These are phyloP conservation scores for Syngnathus acus DNA, from an alignment of 2,797 vertebrate species.

Conservation along the genomic window DNA sequence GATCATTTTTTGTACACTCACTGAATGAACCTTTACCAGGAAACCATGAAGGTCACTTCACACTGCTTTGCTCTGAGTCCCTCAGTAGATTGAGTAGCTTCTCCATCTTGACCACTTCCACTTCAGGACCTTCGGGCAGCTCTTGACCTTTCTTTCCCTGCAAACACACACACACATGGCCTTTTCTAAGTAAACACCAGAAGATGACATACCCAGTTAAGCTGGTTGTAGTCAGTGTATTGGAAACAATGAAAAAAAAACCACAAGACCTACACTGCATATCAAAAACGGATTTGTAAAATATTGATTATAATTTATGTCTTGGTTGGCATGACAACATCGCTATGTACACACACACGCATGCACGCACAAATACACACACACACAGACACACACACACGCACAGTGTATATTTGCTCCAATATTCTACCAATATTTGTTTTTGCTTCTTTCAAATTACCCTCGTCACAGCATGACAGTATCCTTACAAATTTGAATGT, in stretches of 20 bases:
- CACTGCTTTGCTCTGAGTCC: constrained; percentile 34
- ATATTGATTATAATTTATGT: neutral
- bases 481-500: neutral
- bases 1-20: neutral
- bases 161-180: constrained; percentile 9
- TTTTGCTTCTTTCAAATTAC: neutral
- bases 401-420: neutral
- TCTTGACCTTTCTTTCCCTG: constrained; percentile 88
- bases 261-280: neutral
- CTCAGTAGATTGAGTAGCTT: constrained; percentile 77
- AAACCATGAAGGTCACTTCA: neutral
- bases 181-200: neutral
- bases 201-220: neutral
- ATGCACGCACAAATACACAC: too few relatives aligned
- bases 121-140: constrained; percentile 75
- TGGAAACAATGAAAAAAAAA: neutral
- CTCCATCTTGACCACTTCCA: constrained; percentile 85
- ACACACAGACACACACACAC: neutral
- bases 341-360: neutral
- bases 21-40: neutral
- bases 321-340: neutral
- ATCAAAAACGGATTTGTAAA: neutral
- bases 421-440: neutral
- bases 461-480: neutral
- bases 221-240: neutral